A percentile compares a stretch with the other conserved stretches of the same genome.
Conservation (phyloP, 1,140 invertebrate species). For the Bombus balteatus region DNA sequence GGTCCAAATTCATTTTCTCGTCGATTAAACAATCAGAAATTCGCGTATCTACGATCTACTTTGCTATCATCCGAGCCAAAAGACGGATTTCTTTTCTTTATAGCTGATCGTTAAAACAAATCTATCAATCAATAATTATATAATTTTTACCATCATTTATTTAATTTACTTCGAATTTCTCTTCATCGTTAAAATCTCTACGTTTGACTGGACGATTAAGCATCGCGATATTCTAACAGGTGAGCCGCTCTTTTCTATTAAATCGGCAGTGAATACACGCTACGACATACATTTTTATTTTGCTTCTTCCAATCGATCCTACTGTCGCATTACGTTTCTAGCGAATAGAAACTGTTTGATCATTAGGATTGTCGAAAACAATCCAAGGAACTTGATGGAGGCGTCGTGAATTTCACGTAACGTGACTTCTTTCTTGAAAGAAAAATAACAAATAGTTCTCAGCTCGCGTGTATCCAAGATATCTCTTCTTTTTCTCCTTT, state of each 20-base stretch:
- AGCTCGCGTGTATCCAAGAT: neutral
- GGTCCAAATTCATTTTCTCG: conserved; percentile 12
- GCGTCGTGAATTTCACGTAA: neutral
- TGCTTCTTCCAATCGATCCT: neutral
- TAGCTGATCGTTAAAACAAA: neutral
- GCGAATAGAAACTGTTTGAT: neutral
- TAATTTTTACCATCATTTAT: neutral
- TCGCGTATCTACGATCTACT: neutral
- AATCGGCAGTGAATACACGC: conserved; percentile 1
- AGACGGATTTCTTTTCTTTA: neutral
- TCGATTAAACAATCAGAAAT: neutral
- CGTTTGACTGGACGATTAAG: neutral
- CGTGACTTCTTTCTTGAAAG: neutral
- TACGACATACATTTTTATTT: neutral
- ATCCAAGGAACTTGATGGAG: conserved; percentile 57
- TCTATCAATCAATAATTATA: neutral
- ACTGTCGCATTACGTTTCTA: neutral
- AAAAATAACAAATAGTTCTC: neutral
- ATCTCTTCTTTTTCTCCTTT: neutral
- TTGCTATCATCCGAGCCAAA: neutral
- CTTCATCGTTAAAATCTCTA: neutral
- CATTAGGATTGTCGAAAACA: conserved; percentile 14
- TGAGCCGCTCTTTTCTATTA: neutral
- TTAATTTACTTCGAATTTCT: no score
- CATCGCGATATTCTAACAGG: neutral